Base-by-base conservation (phyloP, 2,888 invertebrate species). In the Rapana venosa region DNA sequence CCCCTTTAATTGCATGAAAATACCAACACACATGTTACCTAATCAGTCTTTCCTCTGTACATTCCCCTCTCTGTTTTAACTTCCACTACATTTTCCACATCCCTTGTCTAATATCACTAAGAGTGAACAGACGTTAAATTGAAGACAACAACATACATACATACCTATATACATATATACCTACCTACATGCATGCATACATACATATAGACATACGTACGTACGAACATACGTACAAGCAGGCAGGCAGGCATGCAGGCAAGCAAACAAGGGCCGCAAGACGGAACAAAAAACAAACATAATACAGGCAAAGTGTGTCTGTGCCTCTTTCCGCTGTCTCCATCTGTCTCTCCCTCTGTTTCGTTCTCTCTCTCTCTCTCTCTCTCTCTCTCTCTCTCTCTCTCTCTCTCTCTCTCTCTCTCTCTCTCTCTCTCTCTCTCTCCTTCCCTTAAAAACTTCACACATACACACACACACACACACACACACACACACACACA, bases 391-490 rank as follows among this genome's bases (percentile, higher is more conserved):
- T 74, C 74, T 74, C 74, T 74, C 74, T 74, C 74, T 74, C 74
- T 74, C 74, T 74, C 74, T 74, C 74, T n/a, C 74, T 74, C 74
- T n/a, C 74, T 74, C 74, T n/a, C 74, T 74, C 74, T n/a, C 74
- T 74, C 74, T n/a, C 74, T 74, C 74, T n/a, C 74, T 74, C 74
- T 74, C 79, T 35, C 32, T 20, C 79, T n/a, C 74, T 11, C 74
- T 22, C 22, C 2, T n/a, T 22, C n/a, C 0, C 74, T 4, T 30
- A 70, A 13, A 61, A 11, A 61, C 61, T 58, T 5, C 70, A 70
- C 22, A 22, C 70, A 70, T 5, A 70, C 70, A 70, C 70, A 70
- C 70, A 70, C n/a, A n/a, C n/a, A n/a, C n/a, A n/a, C n/a, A n/a
- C n/a, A n/a, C n/a, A n/a, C n/a, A n/a, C n/a, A n/a, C n/a, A n/a